Conservation (phyloP, 2,113 vertebrate species). For the Aramus guarauna region DNA sequence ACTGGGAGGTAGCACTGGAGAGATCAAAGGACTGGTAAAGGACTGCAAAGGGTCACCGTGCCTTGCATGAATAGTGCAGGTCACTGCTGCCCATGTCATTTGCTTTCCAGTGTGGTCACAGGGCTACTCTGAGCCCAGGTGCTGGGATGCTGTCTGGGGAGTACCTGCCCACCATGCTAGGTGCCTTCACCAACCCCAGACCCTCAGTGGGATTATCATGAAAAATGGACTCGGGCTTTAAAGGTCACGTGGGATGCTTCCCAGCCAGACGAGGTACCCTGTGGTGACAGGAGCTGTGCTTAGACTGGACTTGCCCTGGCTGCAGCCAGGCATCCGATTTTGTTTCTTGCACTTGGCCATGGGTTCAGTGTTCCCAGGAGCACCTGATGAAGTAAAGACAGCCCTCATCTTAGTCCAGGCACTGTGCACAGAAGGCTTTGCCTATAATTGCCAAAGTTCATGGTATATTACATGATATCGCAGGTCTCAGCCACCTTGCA, state of each 20-base stretch:
- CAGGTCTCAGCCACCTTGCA: not conserved
- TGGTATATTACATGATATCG: not conserved
- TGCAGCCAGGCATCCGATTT: not conserved
- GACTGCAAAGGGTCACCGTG: not conserved
- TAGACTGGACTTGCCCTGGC: not conserved
- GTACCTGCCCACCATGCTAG: not conserved
- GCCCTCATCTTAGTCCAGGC: not conserved
- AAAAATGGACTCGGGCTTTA: not conserved
- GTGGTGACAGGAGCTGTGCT: not conserved
- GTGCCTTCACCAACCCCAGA: not conserved
- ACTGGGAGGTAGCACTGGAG: not conserved
- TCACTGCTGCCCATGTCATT: not conserved
- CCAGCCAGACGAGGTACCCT: not conserved
- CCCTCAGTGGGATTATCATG: not conserved
- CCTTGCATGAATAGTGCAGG: not conserved
- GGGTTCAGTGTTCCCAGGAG: not conserved
- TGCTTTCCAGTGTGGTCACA: not conserved
- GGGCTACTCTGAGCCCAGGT: not conserved
- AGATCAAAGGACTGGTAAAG: not conserved
- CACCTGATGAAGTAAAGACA: not conserved
- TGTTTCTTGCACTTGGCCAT: not conserved
- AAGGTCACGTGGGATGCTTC: not conserved
- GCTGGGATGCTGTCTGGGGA: not conserved
- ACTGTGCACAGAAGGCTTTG: not conserved
- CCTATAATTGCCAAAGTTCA: not conserved